Percentiles rank a stretch among this genome's conserved stretches.
These are phyloP conservation scores for Pterocles burchelli DNA, from an alignment of 2,113 vertebrate genomes.

Conservation along the genomic window DNA sequence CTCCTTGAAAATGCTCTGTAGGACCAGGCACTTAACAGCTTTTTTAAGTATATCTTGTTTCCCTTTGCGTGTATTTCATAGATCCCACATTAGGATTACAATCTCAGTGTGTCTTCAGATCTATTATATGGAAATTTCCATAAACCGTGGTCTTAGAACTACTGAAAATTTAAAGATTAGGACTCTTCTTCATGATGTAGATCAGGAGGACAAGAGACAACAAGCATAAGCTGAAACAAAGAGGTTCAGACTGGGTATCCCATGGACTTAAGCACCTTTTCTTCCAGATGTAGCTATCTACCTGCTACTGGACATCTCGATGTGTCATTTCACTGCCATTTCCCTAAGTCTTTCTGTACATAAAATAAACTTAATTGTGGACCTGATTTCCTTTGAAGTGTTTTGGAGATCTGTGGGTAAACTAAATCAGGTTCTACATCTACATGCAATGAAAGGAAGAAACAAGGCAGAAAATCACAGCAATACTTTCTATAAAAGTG, in stretches of 20 bases:
- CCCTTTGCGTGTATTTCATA: background rate
- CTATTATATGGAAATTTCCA: background rate
- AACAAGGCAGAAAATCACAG: background rate
- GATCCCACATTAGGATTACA: background rate
- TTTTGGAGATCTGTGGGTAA: background rate
- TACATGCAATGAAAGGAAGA: background rate
- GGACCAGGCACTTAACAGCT: background rate
- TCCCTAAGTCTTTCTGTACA: background rate
- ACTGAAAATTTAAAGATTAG: background rate
- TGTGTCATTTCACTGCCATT: background rate
- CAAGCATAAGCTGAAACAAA: background rate
- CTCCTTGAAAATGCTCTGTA: background rate
- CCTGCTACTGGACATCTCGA: fast-evolving
- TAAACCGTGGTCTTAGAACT: background rate
- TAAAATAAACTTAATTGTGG: background rate
- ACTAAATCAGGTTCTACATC: background rate
- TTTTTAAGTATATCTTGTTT: background rate
- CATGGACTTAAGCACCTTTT: background rate
- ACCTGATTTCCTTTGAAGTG: background rate
- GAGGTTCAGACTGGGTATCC: background rate
- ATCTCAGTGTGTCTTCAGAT: background rate
- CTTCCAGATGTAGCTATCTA: background rate
- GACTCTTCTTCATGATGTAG: background rate
- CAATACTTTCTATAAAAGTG: background rate
- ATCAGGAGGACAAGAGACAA: background rate